Evolutionary conservation across 2,888 invertebrate genomes (phyloP).

Genomic region (Rhingia campestris): DNA sequence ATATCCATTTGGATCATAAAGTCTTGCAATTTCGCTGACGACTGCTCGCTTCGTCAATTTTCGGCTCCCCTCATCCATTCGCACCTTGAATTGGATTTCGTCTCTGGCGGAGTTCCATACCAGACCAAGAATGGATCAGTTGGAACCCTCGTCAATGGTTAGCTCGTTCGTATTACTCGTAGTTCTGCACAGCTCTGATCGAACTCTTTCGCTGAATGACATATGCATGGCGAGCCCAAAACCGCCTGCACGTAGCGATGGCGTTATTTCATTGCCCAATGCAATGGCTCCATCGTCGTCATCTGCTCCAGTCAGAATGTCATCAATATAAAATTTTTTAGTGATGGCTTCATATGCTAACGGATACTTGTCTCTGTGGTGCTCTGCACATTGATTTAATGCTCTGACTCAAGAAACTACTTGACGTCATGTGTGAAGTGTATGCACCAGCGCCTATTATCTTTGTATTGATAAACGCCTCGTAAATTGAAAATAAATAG

Average conservation of each 20-base stretch:
- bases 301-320: neutral
- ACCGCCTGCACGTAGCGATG: neutral
- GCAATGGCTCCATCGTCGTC: neutral
- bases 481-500: too few relatives aligned
- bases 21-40: too few relatives aligned
- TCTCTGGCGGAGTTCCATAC: conserved; percentile 4
- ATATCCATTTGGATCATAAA: too few relatives aligned
- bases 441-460: too few relatives aligned
- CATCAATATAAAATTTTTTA: conserved; percentile 1
- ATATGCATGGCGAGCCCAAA: neutral
- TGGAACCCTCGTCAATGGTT: neutral
- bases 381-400: conserved; percentile 18
- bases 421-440: too few relatives aligned
- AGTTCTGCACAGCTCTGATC: too few relatives aligned
- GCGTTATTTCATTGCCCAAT: neutral
- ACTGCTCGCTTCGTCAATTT: too few relatives aligned
- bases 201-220: too few relatives aligned
- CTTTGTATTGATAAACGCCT: too few relatives aligned
- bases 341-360: neutral
- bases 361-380: conserved; percentile 6
- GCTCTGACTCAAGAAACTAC: conserved; percentile 9
- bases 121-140: neutral
- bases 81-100: neutral
- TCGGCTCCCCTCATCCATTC: neutral
- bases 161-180: neutral